A percentile compares a stretch with the other conserved stretches of the same genome.
These are phyloP conservation scores for Dendrolimus houi DNA, from an alignment of 2,888 invertebrate species.

Conservation along the genomic window DNA sequence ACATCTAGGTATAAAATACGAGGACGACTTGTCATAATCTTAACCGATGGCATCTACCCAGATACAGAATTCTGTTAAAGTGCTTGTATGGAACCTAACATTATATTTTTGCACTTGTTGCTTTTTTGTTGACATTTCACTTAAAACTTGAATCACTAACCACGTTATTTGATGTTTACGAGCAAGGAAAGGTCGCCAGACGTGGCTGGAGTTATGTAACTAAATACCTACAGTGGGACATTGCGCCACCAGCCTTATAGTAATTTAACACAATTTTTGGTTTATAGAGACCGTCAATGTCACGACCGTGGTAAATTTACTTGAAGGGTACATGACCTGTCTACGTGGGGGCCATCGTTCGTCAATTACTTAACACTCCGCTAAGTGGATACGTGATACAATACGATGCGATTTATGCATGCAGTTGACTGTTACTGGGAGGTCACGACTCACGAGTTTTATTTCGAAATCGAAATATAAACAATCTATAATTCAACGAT, in stretches of 20 bases:
- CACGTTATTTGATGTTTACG: slow-evolving; percentile 13
- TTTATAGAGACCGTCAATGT: slow-evolving; percentile 50
- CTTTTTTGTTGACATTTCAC: slow-evolving; percentile 16
- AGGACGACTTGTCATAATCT: not conserved
- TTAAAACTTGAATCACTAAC: slow-evolving; percentile 19
- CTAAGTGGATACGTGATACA: slow-evolving; percentile 17
- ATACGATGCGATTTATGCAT: slow-evolving; percentile 17
- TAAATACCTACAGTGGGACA: slow-evolving; percentile 17
- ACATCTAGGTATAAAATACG: not conserved
- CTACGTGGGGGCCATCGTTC: slow-evolving; percentile 29
- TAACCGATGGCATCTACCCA: not conserved
- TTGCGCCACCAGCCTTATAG: slow-evolving; percentile 32
- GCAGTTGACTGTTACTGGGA: not conserved
- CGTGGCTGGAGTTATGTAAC: slow-evolving; percentile 40
- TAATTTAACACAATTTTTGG: slow-evolving; percentile 38
- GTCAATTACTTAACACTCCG: slow-evolving; percentile 23
- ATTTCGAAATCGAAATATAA: not conserved
- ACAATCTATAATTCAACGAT: not conserved
- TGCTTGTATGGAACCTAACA: not conserved
- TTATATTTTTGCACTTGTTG: not conserved
- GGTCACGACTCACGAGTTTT: slow-evolving; percentile 1
- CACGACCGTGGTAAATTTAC: slow-evolving; percentile 48
- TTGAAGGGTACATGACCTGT: slow-evolving; percentile 45
- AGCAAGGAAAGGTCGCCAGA: slow-evolving; percentile 33
- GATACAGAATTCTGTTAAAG: not conserved